These are phyloP conservation scores for Panulirus ornatus DNA, from an alignment of 1,140 invertebrate genomes.

Conservation along the genomic window DNA sequence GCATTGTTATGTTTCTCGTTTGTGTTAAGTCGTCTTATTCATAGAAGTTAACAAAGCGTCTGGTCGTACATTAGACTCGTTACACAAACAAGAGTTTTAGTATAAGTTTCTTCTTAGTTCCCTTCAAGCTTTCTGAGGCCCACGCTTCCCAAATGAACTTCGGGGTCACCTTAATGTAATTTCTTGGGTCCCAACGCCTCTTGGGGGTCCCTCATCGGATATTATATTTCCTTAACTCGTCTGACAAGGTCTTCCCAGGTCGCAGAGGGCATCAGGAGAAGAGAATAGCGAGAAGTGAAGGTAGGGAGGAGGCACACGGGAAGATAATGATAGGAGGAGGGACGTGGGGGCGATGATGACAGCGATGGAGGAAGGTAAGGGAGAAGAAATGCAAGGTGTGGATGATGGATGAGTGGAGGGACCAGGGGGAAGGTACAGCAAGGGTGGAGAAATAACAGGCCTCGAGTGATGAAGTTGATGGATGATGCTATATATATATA, in stretches of 20 bases:
- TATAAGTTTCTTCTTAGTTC: too few species aligned
- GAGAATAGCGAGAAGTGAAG: neutral
- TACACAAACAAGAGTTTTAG: too few species aligned
- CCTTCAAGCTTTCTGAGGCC: too few species aligned
- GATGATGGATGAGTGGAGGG: neutral
- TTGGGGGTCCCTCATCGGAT: neutral
- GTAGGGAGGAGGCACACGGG: neutral
- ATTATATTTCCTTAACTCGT: too few species aligned
- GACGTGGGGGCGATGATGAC: constrained; percentile 2
- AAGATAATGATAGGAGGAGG: neutral
- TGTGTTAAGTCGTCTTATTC: too few species aligned
- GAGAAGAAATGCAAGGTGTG: neutral
- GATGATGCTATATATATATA: neutral
- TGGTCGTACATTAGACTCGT: too few species aligned
- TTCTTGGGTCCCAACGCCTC: neutral
- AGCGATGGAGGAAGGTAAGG: neutral
- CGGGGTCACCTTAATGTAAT: too few species aligned
- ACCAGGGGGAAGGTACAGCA: neutral
- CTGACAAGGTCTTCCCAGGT: too few species aligned
- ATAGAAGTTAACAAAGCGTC: too few species aligned
- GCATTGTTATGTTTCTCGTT: too few species aligned
- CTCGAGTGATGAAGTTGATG: neutral
- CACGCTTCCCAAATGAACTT: too few species aligned
- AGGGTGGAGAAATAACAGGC: neutral
- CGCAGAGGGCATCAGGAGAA: too few species aligned